Evolutionary conservation across 1,140 invertebrate genomes (phyloP).

Genomic region (Spodoptera frugiperda): DNA sequence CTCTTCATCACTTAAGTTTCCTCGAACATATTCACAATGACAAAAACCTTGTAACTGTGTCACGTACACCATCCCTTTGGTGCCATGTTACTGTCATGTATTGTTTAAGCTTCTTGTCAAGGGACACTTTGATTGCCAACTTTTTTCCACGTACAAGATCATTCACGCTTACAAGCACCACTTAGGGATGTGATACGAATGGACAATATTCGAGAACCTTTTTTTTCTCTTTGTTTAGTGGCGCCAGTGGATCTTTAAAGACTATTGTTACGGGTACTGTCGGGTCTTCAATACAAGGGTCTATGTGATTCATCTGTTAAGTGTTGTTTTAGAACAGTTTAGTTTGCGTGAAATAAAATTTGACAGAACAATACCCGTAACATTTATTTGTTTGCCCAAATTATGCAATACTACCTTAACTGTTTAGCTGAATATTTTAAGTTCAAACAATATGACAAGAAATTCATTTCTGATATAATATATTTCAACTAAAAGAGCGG

Average conservation of each 20-base stretch:
- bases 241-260: slow-evolving; percentile 35
- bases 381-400: too few relatives aligned
- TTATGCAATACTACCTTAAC: too few relatives aligned
- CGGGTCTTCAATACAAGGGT: background rate
- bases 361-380: background rate
- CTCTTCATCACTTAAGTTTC: background rate
- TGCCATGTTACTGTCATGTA: slow-evolving; percentile 38
- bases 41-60: slow-evolving; percentile 24
- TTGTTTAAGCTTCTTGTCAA: slow-evolving; percentile 22
- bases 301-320: slow-evolving; percentile 15
- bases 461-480: background rate
- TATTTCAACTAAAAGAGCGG: slow-evolving; percentile 8
- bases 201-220: slow-evolving; percentile 36
- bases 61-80: slow-evolving; percentile 29
- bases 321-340: slow-evolving; percentile 1
- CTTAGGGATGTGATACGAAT: slow-evolving; percentile 36
- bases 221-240: slow-evolving; percentile 30
- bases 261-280: slow-evolving; percentile 7
- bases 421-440: background rate
- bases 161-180: slow-evolving; percentile 41
- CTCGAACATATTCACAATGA: slow-evolving; percentile 6
- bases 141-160: slow-evolving; percentile 37
- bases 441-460: background rate
- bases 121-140: slow-evolving; percentile 27
- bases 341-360: background rate